Evolutionary conservation across 1,140 invertebrate genomes (phyloP).

Genomic region (Meloidogyne chitwoodi): DNA sequence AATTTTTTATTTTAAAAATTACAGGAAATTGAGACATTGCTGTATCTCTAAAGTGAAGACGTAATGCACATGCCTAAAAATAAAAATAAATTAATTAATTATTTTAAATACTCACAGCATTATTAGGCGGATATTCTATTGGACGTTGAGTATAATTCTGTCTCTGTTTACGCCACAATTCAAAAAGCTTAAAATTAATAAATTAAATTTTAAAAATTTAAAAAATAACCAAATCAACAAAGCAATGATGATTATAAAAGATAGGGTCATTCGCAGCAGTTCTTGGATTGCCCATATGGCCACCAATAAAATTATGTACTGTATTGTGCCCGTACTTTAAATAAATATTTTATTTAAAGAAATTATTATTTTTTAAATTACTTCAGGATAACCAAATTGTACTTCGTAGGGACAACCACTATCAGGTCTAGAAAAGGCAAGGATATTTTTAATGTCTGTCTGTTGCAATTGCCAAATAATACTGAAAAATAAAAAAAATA

Average conservation of each 20-base stretch:
- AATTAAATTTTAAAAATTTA: constrained; percentile 1
- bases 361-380: too few species aligned
- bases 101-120: background rate
- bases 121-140: constrained; percentile 41
- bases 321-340: too few species aligned
- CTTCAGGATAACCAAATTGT: too few species aligned
- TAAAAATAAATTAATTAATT: background rate
- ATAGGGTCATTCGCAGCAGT: constrained; percentile 44
- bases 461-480: too few species aligned
- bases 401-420: too few species aligned
- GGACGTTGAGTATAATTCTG: constrained; percentile 42
- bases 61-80: constrained; percentile 22
- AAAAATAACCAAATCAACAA: constrained; percentile 57
- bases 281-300: constrained; percentile 41
- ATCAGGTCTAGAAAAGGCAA: too few species aligned
- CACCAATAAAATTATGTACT: background rate
- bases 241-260: constrained; percentile 57
- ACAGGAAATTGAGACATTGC: constrained; percentile 40
- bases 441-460: too few species aligned
- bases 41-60: constrained; percentile 46
- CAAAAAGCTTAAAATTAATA: constrained; percentile 30
- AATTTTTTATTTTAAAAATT: background rate
- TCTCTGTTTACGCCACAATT: constrained; percentile 17
- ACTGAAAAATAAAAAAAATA: too few species aligned
- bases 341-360: too few species aligned